These are phyloP conservation scores for Diacarnus erythraeanus DNA, from an alignment of 37 sponge, comb jelly and placozoan species.

Conservation along the genomic window DNA sequence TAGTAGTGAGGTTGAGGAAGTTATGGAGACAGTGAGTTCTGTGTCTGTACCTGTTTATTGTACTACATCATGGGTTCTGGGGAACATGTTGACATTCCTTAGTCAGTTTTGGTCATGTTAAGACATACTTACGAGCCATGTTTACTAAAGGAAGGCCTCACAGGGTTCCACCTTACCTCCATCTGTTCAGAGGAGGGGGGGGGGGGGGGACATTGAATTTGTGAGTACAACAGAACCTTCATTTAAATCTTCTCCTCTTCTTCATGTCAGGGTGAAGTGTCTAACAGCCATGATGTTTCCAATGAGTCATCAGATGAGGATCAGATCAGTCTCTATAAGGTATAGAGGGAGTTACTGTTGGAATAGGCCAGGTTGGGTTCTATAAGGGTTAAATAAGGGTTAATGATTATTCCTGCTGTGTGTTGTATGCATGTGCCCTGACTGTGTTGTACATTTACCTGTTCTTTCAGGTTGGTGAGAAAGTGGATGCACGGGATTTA, in stretches of 20 bases:
- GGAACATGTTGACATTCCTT: too few species aligned
- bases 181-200: too few species aligned
- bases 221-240: too few species aligned
- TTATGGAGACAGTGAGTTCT: not conserved
- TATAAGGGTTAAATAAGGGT: not conserved
- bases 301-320: not conserved
- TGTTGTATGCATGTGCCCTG: not conserved
- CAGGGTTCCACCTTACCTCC: too few species aligned
- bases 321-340: not conserved
- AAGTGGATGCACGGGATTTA: slow-evolving; percentile 82
- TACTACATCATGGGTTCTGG: too few species aligned
- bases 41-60: not conserved
- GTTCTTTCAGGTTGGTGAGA: slow-evolving; percentile 67
- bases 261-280: not conserved
- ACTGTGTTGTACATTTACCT: not conserved
- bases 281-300: not conserved
- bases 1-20: not conserved
- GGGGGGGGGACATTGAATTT: too few species aligned
- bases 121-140: too few species aligned
- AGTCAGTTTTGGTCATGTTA: too few species aligned
- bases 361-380: not conserved
- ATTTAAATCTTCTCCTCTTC: too few species aligned
- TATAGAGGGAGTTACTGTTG: not conserved
- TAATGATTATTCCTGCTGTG: not conserved
- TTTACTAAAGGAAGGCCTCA: too few species aligned